These are phyloP conservation scores for Gymnothorax reevesii DNA, from an alignment of 2,797 vertebrate genomes.

Conservation along the genomic window DNA sequence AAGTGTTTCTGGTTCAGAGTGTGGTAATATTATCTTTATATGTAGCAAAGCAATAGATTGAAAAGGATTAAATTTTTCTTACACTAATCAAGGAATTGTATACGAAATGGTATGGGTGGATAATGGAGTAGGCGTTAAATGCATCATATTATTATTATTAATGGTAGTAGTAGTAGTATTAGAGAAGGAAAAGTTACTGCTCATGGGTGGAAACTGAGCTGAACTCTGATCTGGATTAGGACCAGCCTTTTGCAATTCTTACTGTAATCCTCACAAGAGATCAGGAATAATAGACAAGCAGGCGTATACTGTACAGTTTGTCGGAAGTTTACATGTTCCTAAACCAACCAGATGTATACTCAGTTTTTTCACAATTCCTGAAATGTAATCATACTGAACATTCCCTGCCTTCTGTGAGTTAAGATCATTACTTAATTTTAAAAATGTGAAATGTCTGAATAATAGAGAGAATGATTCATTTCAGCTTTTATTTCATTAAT, in stretches of 20 bases:
- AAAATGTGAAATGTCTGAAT: no score
- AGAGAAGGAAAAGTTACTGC: neutral
- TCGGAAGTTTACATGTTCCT: no score
- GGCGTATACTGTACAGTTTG: neutral
- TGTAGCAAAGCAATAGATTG: no score
- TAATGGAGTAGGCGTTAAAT: no score
- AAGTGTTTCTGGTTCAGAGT: neutral
- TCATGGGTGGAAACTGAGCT: neutral
- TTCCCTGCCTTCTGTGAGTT: no score
- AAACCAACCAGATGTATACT: no score
- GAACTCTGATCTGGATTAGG: neutral
- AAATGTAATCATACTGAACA: no score
- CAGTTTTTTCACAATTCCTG: no score
- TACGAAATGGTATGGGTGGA: neutral
- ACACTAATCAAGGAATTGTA: neutral
- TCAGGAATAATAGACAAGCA: neutral
- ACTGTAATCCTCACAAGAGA: neutral
- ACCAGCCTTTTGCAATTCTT: neutral
- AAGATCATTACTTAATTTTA: no score
- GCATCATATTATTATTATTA: neutral
- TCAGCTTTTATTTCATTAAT: no score
- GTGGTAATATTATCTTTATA: neutral
- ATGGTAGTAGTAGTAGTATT: neutral
- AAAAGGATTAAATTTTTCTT: no score
- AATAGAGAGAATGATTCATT: no score